Conservation (phyloP, 2,113 vertebrate species). For the Serinus canaria region DNA sequence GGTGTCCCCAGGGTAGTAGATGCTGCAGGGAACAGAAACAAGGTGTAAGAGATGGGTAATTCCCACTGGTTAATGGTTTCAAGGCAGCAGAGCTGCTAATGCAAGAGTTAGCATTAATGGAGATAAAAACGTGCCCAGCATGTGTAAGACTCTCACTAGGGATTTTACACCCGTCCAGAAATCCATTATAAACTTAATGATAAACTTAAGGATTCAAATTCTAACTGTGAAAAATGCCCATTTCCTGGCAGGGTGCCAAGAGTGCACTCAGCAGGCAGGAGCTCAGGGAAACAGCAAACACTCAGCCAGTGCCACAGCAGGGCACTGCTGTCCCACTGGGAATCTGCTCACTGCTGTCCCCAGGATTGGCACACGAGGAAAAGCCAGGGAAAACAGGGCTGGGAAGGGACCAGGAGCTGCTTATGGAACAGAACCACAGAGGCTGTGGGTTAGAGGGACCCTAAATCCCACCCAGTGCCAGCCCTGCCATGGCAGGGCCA, state of each 20-base stretch:
- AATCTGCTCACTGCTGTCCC: background rate
- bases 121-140: background rate
- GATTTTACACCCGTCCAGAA: background rate
- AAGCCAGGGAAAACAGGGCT: background rate
- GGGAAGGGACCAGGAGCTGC: background rate
- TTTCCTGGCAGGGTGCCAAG: background rate
- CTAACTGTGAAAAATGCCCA: background rate
- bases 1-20: background rate
- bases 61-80: background rate
- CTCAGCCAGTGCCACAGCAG: background rate
- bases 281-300: background rate
- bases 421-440: background rate
- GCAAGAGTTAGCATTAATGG: fast-evolving
- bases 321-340: background rate
- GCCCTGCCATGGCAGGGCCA: background rate
- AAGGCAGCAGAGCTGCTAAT: background rate
- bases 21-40: background rate
- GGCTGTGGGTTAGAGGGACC: background rate
- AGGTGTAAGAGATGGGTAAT: fast-evolving
- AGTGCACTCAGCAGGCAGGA: background rate
- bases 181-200: background rate
- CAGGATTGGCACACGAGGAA: background rate
- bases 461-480: fast-evolving
- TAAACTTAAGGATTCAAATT: background rate
- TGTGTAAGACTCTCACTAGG: too few species aligned